Base-by-base conservation (phyloP, 2,113 vertebrate genomes). In the Toxostoma redivivum region DNA sequence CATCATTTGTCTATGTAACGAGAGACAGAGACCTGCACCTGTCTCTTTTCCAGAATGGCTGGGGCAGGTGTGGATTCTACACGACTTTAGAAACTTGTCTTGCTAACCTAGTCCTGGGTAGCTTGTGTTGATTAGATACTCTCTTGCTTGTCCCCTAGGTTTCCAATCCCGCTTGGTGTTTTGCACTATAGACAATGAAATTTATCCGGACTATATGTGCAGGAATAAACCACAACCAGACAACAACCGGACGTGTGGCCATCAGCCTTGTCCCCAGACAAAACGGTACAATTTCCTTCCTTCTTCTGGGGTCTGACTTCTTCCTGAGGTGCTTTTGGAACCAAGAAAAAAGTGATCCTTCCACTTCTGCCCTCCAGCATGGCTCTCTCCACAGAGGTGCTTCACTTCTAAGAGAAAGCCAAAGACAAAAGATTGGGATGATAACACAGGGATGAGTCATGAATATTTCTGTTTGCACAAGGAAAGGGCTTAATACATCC, bases 101-200 rank as follows among this genome's bases (percentile, higher is more conserved):
- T 86, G 61, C 67, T 88, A 60, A 53, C 24, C 22, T 56, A 22
- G 15, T 60, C 44, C 50, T 86, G 45, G 11, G 28, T 61, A 33
- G 9, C 37, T 62, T 54, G 28, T 42, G 20, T 23, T 91, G 38
- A 86, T 37, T 47, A 82, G 40, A 48, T 71, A 8, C 18, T 67
- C 25, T 96, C 30, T 16, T 61, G 37, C 25, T 30, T 86, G 45
- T 64, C 35, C 60, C 82, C 37, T 62, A 99, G 99, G 99, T 73
- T 99, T 98, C 96, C 99, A 99, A 72, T 97, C 99, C 5, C 99
- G 99, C 8, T 91, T 95, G 53, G 99, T 99, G 56, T 99, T 99
- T 97, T 99, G 99, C 86, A 98, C 98, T 86, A 96, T 98, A 7
- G 99, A 99, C 95, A 98, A 98, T 12, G 99, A 99, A 97, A 97